Evolutionary conservation across 1,140 invertebrate species (phyloP).

Genomic region (Aphelenchoides besseyi): DNA sequence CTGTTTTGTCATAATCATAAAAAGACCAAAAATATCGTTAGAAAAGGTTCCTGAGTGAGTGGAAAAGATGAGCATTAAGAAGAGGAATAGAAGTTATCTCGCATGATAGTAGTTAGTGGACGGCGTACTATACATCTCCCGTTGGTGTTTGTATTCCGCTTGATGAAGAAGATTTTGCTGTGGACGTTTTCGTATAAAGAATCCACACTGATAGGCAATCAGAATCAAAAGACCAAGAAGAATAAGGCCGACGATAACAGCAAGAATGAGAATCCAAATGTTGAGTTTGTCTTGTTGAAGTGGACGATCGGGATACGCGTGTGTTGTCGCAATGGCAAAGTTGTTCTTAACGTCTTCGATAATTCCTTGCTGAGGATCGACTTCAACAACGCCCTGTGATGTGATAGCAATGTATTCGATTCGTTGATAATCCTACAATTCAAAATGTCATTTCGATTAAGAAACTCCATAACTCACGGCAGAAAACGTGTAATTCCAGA

Average conservation of each 20-base stretch:
- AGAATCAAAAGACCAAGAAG: constrained; percentile 38
- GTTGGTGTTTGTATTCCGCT: constrained; percentile 37
- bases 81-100: background rate
- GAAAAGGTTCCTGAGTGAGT: background rate
- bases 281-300: constrained; percentile 39
- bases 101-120: background rate
- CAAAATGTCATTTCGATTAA: constrained; percentile 14
- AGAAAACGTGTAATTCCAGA: constrained; percentile 49
- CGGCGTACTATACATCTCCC: constrained; percentile 16
- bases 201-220: constrained; percentile 40
- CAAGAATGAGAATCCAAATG: constrained; percentile 44
- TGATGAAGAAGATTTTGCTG: constrained; percentile 28
- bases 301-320: constrained; percentile 50
- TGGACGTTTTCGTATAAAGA: constrained; percentile 51
- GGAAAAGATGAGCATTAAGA: background rate
- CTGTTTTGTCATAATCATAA: background rate
- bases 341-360: constrained; percentile 47
- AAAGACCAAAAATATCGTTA: too few relatives aligned
- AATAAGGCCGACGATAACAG: constrained; percentile 40
- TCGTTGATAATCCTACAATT: constrained; percentile 40
- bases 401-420: constrained; percentile 51
- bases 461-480: constrained; percentile 32
- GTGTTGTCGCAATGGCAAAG: constrained; percentile 45
- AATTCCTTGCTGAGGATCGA: constrained; percentile 52
- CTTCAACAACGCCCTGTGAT: constrained; percentile 47